Evolutionary conservation across 1,140 invertebrate genomes (phyloP).

Genomic region (Mamestra configurata): DNA sequence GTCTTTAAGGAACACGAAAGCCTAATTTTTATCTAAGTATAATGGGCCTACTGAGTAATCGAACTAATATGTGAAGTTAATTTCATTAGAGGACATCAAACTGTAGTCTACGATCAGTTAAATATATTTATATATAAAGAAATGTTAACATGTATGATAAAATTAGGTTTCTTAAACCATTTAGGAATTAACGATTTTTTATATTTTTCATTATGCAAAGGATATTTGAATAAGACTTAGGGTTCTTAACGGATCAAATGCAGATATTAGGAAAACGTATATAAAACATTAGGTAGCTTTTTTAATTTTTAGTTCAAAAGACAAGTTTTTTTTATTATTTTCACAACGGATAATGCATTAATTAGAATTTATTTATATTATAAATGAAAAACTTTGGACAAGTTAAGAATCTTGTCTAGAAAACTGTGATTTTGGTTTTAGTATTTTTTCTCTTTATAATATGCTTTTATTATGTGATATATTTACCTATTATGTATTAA

Average conservation of each 20-base stretch:
- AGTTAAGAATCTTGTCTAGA: conserved; percentile 80
- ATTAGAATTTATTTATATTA: conserved; percentile 84
- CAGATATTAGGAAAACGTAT: conserved; percentile 76
- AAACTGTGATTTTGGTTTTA: conserved; percentile 87
- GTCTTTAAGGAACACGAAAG: conserved; percentile 73
- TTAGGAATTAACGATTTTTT: conserved; percentile 84
- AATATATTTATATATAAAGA: conserved; percentile 83
- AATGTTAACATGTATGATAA: conserved; percentile 84
- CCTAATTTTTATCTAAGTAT: conserved; percentile 82
- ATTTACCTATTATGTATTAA: conserved; percentile 78
- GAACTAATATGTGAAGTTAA: conserved; percentile 71
- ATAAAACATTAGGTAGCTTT: conserved; percentile 78
- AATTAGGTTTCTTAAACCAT: conserved; percentile 86
- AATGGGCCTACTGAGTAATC: conserved; percentile 83
- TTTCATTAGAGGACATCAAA: conserved; percentile 48
- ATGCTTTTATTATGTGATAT: conserved; percentile 84
- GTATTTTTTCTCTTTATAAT: conserved; percentile 76
- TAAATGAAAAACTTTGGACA: conserved; percentile 75
- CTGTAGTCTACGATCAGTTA: conserved; percentile 76
- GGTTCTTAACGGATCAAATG: conserved; percentile 68
- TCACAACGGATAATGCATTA: conserved; percentile 68
- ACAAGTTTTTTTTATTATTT: conserved; percentile 76
- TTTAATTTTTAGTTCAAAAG: conserved; percentile 84
- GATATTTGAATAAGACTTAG: conserved; percentile 82
- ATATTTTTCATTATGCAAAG: conserved; percentile 85